Evolutionary conservation across 1,140 invertebrate genomes (phyloP), one percentile per base, ranked within the genome.

Genomic region (Nixonia krombeini): DNA sequence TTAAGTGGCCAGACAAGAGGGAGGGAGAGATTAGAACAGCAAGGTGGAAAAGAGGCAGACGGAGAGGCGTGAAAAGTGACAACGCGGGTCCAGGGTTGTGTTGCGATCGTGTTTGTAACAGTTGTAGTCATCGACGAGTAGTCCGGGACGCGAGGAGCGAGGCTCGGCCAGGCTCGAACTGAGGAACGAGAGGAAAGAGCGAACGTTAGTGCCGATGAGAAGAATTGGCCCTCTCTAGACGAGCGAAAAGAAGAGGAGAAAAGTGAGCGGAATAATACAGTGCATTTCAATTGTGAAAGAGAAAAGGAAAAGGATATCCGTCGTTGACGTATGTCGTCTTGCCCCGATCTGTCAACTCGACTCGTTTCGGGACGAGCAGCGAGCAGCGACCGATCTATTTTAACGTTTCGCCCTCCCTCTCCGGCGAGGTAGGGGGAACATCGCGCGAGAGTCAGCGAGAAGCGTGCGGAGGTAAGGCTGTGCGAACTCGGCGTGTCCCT

Each of bases 341-440:
- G n/a, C n/a, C n/a, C n/a, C n/a, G n/a, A n/a, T 31, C 28, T 46
- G 29, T 15, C 51, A 41, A 31, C 42, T 21, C 23, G 29, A 52
- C 21, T 51, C 26, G 16, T 23, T 44, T 35, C 53, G 40, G 40
- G 40, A 47, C 18, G 47, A 41, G 17, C 17, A 13, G 18, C 44
- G 21, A 41, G 38, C 55, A 45, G 28, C 40, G 49, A 42, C 33
- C 53, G 62, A 70, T 72, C 53, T 73, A 70, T 73, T 73, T 74
- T 71, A 73, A 73, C 68, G 64, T 66, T 46, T 42, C 45, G 21
- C 51, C n/a, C n/a, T n/a, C 33, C 52, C 59, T 50, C 42, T 8
- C 7, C 8, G 42, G 12, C 7, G 29, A 21, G 31, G 42, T 12
- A 38, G 15, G 17, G 12, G 26, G 10, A 42, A 44, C 29, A 40